Base-by-base conservation (phyloP, 30 jellyfish, hydroid and myxozoan genomes). In the Aurelia sp. region DNA sequence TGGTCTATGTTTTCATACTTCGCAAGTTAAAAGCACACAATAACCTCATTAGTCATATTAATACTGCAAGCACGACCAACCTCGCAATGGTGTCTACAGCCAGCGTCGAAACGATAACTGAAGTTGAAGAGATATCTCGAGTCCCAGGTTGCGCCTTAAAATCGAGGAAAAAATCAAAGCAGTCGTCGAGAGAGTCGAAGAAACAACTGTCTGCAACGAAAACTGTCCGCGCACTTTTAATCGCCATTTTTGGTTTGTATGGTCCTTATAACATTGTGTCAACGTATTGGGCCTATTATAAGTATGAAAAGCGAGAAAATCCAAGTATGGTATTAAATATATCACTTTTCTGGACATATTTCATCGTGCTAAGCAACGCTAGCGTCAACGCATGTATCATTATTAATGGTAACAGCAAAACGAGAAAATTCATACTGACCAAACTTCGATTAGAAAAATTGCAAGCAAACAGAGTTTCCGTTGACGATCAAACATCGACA, bases 261-360 rank as follows among this genome's bases (percentile, higher is more conserved):
- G 82, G 76, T 13, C 92, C 92, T 1, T 82, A 82, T 21, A 82
- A 82, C 40, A 65, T 82, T 51, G 71, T 64, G 20, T 53, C 92
- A 0, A 69, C 72, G 2, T 67, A 67, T 22, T 82, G 92, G 92
- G 40, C 86, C 20, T 68, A 82, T 48, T 68, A 70, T 58, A 82
- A 53, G 41, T 69, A 69, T 19, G 76, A 72, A 17, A 58, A 69
- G 38, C 60, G 59, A 3, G 63, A 12, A 13, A 47, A 69, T 30
- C 92, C 92, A 10, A 66, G 74, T 1, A 17, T 13, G n/a, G 57
- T 12, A 10, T 35, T 82, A 7, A 71, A 41, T 60, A 15, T 82
- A 3, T 47, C 63, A 4, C 15, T 74, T 13, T 3, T 82, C 16
- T 59, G 78, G 80, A 30, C 92, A 19, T 82, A 70, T n/a, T 27